These are phyloP conservation scores for Elysia chlorotica DNA, from an alignment of 1,140 invertebrate species.

Conservation along the genomic window DNA sequence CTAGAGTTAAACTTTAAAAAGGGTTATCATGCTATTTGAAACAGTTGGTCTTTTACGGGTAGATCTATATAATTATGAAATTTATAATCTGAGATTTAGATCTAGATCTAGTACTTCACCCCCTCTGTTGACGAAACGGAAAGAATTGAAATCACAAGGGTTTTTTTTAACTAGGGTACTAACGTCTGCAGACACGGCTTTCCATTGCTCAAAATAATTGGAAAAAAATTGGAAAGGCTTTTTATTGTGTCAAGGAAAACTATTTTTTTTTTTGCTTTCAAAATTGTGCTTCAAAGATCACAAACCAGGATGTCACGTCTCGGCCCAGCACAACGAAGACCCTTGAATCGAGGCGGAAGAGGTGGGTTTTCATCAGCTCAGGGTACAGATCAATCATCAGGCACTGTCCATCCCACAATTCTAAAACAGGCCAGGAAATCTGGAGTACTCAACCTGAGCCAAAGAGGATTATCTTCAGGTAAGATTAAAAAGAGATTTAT, in stretches of 20 bases:
- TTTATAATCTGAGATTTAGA: no score
- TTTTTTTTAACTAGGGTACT: background rate
- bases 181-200: no score
- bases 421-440: constrained; percentile 79
- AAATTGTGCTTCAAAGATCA: background rate
- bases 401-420: constrained; percentile 56
- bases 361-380: constrained; percentile 5
- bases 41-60: no score
- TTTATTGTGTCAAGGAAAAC: background rate
- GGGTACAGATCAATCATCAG: constrained; percentile 10
- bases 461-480: constrained; percentile 74
- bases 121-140: background rate
- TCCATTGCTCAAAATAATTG: background rate
- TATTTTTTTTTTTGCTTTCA: background rate
- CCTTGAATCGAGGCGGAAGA: background rate
- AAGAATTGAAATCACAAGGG: background rate
- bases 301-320: background rate
- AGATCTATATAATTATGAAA: no score
- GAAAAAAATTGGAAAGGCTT: background rate
- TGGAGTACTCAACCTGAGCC: constrained; percentile 75
- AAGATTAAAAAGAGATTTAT: constrained; percentile 43
- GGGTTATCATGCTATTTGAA: no score
- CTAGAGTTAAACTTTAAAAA: no score
- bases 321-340: no score
- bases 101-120: background rate